Percentiles rank a stretch among this genome's conserved stretches.
Conservation (phyloP, 2,888 invertebrate species). For the Polydrusus tereticollis region DNA sequence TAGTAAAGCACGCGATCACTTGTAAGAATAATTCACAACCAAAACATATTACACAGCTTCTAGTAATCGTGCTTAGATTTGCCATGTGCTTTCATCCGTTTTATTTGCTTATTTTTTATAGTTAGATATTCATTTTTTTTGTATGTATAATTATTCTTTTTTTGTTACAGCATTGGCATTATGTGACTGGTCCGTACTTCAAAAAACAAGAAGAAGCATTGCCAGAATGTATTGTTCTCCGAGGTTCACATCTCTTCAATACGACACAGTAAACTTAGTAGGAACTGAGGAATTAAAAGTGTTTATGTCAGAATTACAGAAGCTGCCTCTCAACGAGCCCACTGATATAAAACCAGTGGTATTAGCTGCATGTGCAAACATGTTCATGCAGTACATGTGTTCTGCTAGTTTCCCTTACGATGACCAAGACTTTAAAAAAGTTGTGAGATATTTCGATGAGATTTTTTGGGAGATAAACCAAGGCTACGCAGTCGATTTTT, state of each 20-base stretch:
- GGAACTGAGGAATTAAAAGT: conserved; percentile 76
- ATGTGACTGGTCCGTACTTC: conserved; percentile 89
- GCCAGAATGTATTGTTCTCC: conserved; percentile 87
- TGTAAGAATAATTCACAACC: neutral
- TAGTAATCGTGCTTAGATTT: neutral
- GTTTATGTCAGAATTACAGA: conserved; percentile 72
- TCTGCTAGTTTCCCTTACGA: conserved; percentile 80
- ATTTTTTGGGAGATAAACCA: conserved; percentile 95
- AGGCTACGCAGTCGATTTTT: conserved; percentile 87
- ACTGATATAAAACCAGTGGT: conserved; percentile 79
- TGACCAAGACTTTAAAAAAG: conserved; percentile 76
- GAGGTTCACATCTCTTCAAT: conserved; percentile 79
- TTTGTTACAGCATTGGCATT: conserved; percentile 82
- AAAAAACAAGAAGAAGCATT: conserved; percentile 82
- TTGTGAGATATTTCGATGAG: conserved; percentile 82
- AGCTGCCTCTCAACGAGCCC: conserved; percentile 66
- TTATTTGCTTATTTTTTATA: neutral
- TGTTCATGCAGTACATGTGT: conserved; percentile 91
- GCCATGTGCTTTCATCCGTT: neutral
- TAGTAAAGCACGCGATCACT: conserved; percentile 11
- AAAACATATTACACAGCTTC: neutral
- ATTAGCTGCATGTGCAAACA: conserved; percentile 83
- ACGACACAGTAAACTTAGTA: conserved; percentile 79
- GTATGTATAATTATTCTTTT: no score
- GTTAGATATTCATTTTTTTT: conserved; percentile 23